Percentiles rank a stretch among this genome's conserved stretches.
Evolutionary conservation across 92 coral and sea anemone genomes (phyloP).

Genomic region (Muricea muricata): DNA sequence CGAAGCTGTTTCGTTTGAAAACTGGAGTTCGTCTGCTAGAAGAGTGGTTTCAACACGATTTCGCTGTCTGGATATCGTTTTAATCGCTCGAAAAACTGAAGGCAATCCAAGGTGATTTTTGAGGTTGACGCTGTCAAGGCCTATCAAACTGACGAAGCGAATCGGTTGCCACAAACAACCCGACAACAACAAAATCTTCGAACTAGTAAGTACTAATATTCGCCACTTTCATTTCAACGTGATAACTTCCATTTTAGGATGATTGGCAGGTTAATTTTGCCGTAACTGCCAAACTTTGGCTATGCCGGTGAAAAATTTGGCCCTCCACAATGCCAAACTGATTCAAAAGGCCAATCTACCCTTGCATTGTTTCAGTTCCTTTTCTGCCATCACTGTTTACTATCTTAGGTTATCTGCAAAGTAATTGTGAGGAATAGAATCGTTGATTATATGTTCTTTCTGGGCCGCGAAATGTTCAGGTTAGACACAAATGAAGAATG

Average conservation of each 20-base stretch:
- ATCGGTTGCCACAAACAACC: slow-evolving; percentile 12
- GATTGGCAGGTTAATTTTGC: neutral
- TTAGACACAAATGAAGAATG: too few species aligned
- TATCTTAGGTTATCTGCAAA: neutral
- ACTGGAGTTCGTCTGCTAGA: neutral
- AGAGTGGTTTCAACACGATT: neutral
- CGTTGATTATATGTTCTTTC: too few species aligned
- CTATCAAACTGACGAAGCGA: neutral
- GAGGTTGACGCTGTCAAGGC: neutral
- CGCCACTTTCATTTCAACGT: neutral
- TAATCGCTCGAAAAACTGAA: neutral
- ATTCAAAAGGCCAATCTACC: neutral
- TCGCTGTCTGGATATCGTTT: neutral
- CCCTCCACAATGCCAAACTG: slow-evolving; percentile 8
- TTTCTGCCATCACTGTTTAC: neutral
- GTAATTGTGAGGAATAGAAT: too few species aligned
- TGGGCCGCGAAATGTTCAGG: too few species aligned
- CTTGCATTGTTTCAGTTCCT: neutral
- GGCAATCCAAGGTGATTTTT: neutral
- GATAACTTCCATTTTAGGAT: neutral
- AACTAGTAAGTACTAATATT: neutral
- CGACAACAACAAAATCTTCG: neutral
- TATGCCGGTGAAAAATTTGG: neutral
- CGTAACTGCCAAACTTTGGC: neutral
- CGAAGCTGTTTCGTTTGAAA: neutral